phyloP scores from a whole-genome alignment of 2,888 invertebrate species.

The Heliconius aoede region DNA sequence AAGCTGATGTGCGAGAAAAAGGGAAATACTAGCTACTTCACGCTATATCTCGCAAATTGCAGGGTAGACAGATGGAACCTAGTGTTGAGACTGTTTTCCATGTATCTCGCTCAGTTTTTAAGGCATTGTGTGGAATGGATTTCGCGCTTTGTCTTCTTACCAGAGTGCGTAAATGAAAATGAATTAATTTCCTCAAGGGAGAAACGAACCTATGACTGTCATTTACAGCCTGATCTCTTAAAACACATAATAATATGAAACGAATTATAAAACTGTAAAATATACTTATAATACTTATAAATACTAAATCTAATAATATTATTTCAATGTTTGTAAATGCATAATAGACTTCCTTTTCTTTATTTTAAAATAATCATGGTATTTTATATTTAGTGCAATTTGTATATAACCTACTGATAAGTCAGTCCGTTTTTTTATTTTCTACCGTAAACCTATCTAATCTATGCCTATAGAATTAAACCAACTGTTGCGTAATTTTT shows the following conservation, averaged over 20 bases:
- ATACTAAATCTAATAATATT: background rate
- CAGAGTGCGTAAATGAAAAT: background rate
- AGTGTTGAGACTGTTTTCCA: too few species aligned
- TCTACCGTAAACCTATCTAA: background rate
- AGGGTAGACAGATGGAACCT: too few species aligned
- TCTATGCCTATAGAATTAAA: too few species aligned
- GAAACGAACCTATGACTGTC: background rate
- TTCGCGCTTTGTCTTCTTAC: background rate
- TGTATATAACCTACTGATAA: background rate
- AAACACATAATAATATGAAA: too few species aligned
- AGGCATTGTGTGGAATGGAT: too few species aligned
- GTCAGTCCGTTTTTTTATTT: background rate
- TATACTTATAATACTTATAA: background rate
- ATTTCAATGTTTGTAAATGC: background rate
- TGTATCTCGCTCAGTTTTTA: too few species aligned
- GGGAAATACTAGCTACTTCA: background rate
- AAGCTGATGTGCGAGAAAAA: constrained; percentile 23
- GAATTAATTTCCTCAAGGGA: background rate
- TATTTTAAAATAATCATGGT: too few species aligned
- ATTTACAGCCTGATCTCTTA: background rate
- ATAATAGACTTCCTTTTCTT: background rate
- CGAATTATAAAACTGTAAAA: too few species aligned
- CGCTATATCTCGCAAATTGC: too few species aligned
- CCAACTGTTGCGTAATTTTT: too few species aligned
- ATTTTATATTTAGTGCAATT: background rate